A percentile compares a stretch with the other conserved stretches of the same genome.
Evolutionary conservation across 2,113 vertebrate species (phyloP).

Genomic region (Gobiocypris rarus): DNA sequence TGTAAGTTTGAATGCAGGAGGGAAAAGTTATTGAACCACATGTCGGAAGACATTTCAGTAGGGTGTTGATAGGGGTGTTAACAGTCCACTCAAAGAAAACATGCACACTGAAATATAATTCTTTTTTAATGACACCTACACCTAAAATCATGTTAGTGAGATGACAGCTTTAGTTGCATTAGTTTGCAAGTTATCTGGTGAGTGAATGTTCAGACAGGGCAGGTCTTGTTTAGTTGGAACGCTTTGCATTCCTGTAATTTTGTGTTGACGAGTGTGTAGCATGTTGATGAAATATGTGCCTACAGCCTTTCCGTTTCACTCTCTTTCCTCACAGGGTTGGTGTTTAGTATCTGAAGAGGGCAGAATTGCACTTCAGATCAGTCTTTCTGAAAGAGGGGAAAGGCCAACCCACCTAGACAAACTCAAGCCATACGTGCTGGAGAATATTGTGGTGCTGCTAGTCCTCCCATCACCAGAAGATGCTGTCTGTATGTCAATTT

Average conservation of each 20-base stretch:
- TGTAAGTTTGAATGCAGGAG: background rate
- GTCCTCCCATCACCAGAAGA: conserved; percentile 72
- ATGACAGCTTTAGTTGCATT: background rate
- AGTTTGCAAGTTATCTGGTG: background rate
- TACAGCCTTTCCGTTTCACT: background rate
- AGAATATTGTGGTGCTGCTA: conserved; percentile 92
- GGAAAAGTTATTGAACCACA: background rate
- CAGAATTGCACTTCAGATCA: conserved; percentile 86
- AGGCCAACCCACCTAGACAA: conserved; percentile 87
- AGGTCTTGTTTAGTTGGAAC: background rate
- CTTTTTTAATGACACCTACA: background rate
- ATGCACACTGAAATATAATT: background rate
- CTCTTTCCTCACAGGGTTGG: conserved; percentile 75
- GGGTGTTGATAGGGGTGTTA: background rate
- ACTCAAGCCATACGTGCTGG: conserved; percentile 90
- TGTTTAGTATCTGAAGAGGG: conserved; percentile 79
- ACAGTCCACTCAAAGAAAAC: background rate
- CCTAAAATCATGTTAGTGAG: background rate
- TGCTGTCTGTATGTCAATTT: conserved; percentile 62
- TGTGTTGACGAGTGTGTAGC: conserved; percentile 8
- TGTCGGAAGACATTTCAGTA: background rate
- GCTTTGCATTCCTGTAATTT: background rate
- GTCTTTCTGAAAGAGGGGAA: conserved; percentile 84
- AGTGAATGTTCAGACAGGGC: background rate
- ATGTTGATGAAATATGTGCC: background rate